Conservation (phyloP, 2,888 invertebrate genomes). For the Epinotia ramella region DNA sequence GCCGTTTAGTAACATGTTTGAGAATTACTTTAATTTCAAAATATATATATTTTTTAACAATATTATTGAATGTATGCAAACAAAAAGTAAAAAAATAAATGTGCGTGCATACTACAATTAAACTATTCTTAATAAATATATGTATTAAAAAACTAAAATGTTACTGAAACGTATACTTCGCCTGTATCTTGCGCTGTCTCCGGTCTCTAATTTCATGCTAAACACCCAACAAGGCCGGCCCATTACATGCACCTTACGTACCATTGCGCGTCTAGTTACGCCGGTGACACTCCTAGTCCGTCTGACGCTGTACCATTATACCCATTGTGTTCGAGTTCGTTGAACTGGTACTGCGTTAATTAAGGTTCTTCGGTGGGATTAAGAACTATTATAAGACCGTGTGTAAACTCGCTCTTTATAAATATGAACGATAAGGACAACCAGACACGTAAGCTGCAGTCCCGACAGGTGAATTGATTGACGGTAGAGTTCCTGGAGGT, state of each 20-base stretch:
- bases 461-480: neutral
- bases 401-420: neutral
- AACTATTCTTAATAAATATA: too few species aligned
- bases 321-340: slow-evolving; percentile 68
- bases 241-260: slow-evolving; percentile 51
- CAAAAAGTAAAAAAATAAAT: too few species aligned
- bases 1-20: too few species aligned
- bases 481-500: neutral
- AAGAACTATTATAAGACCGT: slow-evolving; percentile 3
- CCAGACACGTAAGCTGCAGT: neutral
- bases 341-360: slow-evolving; percentile 55
- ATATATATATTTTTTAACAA: too few species aligned
- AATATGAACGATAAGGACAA: neutral
- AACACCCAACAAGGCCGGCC: neutral
- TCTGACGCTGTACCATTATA: slow-evolving; percentile 62
- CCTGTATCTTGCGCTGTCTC: neutral
- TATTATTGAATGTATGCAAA: too few species aligned
- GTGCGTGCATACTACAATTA: too few species aligned
- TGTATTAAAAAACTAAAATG: too few species aligned
- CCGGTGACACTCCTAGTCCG: slow-evolving; percentile 66
- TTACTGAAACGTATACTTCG: too few species aligned
- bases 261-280: slow-evolving; percentile 58
- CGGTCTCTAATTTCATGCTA: neutral
- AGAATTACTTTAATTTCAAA: too few species aligned
- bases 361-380: slow-evolving; percentile 55